Conservation (phyloP, 1,140 invertebrate genomes). For the Heterodera carotae region DNA sequence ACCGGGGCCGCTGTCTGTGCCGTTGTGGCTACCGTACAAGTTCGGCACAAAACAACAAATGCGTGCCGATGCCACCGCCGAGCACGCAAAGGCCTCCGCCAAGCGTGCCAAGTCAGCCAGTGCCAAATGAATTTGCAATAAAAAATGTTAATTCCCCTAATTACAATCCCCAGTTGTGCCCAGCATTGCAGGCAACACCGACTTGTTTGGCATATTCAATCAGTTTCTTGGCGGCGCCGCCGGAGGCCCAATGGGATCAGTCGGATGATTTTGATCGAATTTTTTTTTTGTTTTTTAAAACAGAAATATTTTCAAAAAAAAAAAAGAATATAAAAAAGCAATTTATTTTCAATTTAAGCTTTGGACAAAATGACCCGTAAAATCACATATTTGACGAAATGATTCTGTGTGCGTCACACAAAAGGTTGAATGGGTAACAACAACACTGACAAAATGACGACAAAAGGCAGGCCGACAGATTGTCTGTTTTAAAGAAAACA, state of each 20-base stretch:
- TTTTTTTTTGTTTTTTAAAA: too few species aligned
- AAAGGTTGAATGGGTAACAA: too few species aligned
- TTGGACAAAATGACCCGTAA: too few species aligned
- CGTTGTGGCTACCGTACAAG: constrained; percentile 54
- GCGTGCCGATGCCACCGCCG: constrained; percentile 50
- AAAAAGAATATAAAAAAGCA: too few species aligned
- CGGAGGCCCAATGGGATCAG: neutral
- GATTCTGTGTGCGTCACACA: too few species aligned
- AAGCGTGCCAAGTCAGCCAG: constrained; percentile 12
- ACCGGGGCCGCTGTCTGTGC: constrained; percentile 61
- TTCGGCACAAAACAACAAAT: constrained; percentile 54
- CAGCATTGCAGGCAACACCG: neutral
- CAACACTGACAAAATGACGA: too few species aligned
- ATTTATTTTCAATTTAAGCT: too few species aligned
- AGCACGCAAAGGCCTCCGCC: constrained; percentile 47
- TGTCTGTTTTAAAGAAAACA: too few species aligned
- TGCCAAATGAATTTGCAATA: too few species aligned
- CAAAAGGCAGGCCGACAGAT: too few species aligned
- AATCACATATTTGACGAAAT: too few species aligned
- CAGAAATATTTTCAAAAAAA: too few species aligned
- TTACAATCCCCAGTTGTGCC: constrained; percentile 13
- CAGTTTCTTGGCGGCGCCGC: constrained; percentile 10
- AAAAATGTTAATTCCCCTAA: neutral
- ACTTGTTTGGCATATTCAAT: constrained; percentile 6
- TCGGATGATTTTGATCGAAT: neutral